Evolutionary conservation across 2,888 invertebrate genomes (phyloP).

Genomic region (Panzeria rudis): DNA sequence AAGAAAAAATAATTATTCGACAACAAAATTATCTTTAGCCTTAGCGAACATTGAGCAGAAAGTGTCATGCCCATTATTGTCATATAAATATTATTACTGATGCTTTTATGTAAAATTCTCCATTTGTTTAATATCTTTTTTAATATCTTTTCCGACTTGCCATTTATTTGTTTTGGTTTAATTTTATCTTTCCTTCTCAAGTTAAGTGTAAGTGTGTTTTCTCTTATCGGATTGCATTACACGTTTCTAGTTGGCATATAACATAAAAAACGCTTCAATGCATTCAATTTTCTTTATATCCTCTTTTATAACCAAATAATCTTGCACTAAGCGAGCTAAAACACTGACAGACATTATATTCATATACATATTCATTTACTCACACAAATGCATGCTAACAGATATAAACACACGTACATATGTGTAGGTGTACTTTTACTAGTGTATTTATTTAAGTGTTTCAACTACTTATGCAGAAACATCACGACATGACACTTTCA

Average conservation of each 20-base stretch:
- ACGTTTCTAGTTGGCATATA: conserved; percentile 68
- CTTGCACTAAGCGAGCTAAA: conserved; percentile 47
- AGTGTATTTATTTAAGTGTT: conserved; percentile 45
- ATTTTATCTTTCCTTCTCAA: conserved; percentile 5
- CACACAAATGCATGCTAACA: not conserved
- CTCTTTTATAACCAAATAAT: conserved; percentile 54
- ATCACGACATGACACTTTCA: conserved; percentile 71
- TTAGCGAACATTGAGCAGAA: too few relatives aligned
- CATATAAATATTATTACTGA: too few relatives aligned
- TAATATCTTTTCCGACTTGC: conserved; percentile 1
- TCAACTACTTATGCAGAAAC: conserved; percentile 68
- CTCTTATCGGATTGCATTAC: conserved; percentile 70
- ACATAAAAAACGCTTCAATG: conserved; percentile 69
- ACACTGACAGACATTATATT: conserved; percentile 25
- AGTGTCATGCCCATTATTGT: too few relatives aligned
- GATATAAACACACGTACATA: too few relatives aligned
- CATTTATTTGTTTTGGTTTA: not conserved
- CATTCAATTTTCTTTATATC: conserved; percentile 56
- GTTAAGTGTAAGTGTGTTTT: conserved; percentile 32
- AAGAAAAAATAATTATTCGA: too few relatives aligned
- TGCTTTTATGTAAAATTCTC: too few relatives aligned
- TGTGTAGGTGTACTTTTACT: not conserved
- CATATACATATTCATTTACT: conserved; percentile 34
- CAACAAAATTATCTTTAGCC: too few relatives aligned
- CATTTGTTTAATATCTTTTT: not conserved